These are phyloP conservation scores for Diglossa brunneiventris DNA, from an alignment of 2,113 vertebrate genomes.

Conservation along the genomic window DNA sequence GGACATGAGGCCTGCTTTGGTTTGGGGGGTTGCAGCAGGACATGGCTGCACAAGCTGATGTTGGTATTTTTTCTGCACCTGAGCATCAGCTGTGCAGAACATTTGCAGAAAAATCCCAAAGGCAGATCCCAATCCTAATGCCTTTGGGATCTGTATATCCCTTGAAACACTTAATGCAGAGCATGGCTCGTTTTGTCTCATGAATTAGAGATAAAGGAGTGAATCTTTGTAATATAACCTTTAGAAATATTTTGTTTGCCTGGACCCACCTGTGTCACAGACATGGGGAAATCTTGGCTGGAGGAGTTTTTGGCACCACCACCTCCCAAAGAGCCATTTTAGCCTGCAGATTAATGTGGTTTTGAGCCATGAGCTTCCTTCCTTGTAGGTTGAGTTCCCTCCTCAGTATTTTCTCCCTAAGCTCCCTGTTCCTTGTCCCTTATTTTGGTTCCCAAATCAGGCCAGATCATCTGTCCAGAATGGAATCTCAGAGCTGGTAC, in stretches of 20 bases:
- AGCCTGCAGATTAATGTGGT: background rate
- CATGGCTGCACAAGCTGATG: background rate
- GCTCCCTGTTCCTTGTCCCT: background rate
- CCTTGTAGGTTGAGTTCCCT: no score
- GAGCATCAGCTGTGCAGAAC: background rate
- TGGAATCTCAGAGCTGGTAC: background rate
- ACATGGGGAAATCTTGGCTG: rapidly evolving
- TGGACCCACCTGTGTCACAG: background rate
- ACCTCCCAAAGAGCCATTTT: background rate
- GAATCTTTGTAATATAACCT: background rate
- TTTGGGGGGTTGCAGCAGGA: background rate
- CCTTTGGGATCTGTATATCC: background rate
- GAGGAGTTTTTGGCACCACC: background rate
- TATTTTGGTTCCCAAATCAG: background rate
- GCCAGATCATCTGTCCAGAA: background rate
- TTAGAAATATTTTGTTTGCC: background rate
- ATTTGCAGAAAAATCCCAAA: background rate
- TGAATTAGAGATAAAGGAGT: background rate
- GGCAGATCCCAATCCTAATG: background rate
- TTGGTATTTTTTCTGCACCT: background rate
- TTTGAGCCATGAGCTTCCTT: background rate
- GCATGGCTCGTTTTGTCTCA: rapidly evolving
- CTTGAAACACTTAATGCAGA: background rate
- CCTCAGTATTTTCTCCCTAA: background rate
- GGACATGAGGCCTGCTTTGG: background rate